phyloP scores from a whole-genome alignment of 2,888 invertebrate genomes.

The Trachelus tabidus region DNA sequence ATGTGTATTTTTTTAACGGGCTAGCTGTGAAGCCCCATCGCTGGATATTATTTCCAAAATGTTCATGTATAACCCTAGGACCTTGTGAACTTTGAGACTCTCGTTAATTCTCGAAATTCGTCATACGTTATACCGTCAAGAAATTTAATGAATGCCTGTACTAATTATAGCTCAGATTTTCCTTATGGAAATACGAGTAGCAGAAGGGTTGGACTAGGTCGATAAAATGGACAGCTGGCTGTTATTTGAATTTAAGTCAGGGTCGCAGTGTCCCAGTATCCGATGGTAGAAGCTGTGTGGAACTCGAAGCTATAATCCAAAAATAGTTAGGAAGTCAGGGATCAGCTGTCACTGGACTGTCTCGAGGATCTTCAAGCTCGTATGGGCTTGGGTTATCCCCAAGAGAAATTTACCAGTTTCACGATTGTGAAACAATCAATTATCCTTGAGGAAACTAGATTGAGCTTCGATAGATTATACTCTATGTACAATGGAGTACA shows the following conservation, averaged over 20 bases:
- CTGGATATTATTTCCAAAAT: background rate
- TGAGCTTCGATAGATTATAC: background rate
- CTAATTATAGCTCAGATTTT: background rate
- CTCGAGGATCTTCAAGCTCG: background rate
- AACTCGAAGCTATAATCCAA: slow-evolving; percentile 8
- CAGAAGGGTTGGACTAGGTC: background rate
- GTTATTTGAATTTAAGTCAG: slow-evolving; percentile 52
- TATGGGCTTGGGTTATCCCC: background rate
- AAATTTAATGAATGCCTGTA: background rate
- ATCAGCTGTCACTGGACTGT: background rate
- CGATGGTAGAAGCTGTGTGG: slow-evolving; percentile 40
- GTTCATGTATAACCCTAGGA: background rate
- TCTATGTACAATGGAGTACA: background rate
- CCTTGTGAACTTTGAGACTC: background rate
- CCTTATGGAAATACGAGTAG: background rate
- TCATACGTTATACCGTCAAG: background rate
- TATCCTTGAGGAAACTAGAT: background rate
- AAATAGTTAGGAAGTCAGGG: background rate
- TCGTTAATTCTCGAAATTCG: background rate
- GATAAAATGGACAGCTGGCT: slow-evolving; percentile 32
- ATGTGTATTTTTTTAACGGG: background rate
- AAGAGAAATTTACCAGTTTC: background rate
- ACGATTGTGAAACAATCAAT: background rate
- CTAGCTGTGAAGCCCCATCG: background rate
- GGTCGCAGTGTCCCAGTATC: slow-evolving; percentile 42